phyloP scores from a whole-genome alignment of 2,113 vertebrate species.

The Onychostoma macrolepis region DNA sequence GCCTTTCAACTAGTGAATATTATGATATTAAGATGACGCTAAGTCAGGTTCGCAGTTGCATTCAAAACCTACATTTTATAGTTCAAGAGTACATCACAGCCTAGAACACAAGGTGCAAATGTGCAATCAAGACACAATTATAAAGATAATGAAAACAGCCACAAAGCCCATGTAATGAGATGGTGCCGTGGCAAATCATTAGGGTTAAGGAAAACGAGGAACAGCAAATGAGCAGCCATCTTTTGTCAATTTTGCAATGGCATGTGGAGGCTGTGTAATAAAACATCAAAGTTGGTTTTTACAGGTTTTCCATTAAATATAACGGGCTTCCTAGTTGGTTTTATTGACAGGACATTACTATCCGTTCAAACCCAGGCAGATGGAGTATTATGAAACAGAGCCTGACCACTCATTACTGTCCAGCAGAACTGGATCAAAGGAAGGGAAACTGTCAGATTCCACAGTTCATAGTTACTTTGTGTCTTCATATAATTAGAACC shows the following conservation, averaged over 20 bases:
- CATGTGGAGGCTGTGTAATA: constrained; percentile 30
- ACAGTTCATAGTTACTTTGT: not conserved
- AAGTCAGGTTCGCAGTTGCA: not conserved
- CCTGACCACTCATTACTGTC: not conserved
- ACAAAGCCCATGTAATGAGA: constrained; percentile 21
- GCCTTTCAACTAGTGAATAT: not conserved
- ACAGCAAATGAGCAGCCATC: not conserved
- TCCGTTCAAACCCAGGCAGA: constrained; percentile 9
- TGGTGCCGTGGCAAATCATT: constrained; percentile 12
- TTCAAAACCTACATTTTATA: constrained; percentile 43
- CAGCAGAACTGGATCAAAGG: constrained; percentile 5
- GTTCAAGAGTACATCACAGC: not conserved
- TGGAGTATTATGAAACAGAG: constrained; percentile 7
- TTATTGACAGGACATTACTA: constrained; percentile 12
- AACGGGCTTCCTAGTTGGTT: constrained; percentile 9
- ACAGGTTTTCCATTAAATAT: constrained; percentile 31
- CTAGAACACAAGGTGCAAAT: constrained; percentile 18
- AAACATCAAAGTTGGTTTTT: constrained; percentile 35
- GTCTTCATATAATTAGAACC: not conserved
- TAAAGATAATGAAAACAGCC: constrained; percentile 14
- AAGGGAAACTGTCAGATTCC: not conserved
- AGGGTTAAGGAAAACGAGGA: not conserved
- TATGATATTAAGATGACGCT: not conserved
- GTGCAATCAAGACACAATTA: not conserved
- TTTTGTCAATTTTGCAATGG: constrained; percentile 10